Evolutionary conservation across 2,888 invertebrate genomes (phyloP), one percentile per base, ranked within the genome.

Genomic region (Aphrophora alni): DNA sequence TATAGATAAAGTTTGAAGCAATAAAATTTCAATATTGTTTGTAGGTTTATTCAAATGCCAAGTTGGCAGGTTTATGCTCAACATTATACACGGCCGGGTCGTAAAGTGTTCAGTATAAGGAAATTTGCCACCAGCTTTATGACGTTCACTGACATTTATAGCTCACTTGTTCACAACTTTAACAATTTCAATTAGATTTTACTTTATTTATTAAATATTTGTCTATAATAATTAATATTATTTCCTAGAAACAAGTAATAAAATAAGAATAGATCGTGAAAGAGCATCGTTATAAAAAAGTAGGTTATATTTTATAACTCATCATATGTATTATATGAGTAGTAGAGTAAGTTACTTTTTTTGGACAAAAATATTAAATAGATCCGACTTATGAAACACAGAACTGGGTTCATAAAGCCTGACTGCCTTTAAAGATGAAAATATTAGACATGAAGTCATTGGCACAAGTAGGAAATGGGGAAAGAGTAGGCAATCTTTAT

Each of bases 91-190:
- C 59, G 21, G 12, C 21, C 14, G 44, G 44, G 21, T 59, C 59
- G 59, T 59, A 59, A 59, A 59, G 59, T 21, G 21, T 8, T 59
- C 59, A 2, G 59, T 21, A 59, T 59, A 59, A 59, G 59, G 59
- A 59, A 59, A 59, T 59, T 59, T 59, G 59, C 59, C 59, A 59
- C 59, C 59, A 21, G 59, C 59, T 59, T 59, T 59, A 59, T 59
- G 59, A 59, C 59, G 21, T 21, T 21, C 59, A n/a, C 59, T 59
- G 21, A 59, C 59, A 59, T 59, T 59, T 59, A 59, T 21, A 59
- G 59, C 59, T 59, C 21, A 59, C 59, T 59, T 59, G 59, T 59
- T 59, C 21, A n/a, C 59, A 59, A 21, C 59, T 59, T 21, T 2
- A 59, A 59, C 59, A 21, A 59, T 59, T 59, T 59, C 59, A 59